Conservation (phyloP, 2,888 invertebrate genomes). For the Diplolepis rosae region DNA sequence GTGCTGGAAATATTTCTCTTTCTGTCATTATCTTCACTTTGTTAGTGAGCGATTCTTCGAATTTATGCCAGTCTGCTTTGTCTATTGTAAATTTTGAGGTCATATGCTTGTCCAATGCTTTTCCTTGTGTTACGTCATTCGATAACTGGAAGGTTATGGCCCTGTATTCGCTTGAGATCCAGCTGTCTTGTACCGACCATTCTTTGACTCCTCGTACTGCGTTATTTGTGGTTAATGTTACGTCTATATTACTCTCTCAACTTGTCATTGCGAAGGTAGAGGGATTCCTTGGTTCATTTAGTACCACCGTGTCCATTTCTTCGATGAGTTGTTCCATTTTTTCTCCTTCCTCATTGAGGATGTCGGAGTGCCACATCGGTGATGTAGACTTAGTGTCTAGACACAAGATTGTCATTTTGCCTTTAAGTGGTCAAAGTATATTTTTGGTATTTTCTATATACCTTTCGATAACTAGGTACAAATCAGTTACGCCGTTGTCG, state of each 20-base stretch:
- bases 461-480: constrained; percentile 14
- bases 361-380: not conserved
- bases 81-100: no score
- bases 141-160: not conserved
- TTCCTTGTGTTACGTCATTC: not conserved
- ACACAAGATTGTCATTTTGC: constrained; percentile 12
- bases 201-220: no score
- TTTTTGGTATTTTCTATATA: not conserved
- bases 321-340: constrained; percentile 10
- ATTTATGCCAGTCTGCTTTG: constrained; percentile 12
- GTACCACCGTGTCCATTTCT: not conserved
- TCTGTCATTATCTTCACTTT: not conserved
- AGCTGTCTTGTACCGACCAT: not conserved
- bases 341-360: constrained; percentile 5
- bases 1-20: no score
- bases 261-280: not conserved
- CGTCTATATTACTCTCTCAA: constrained; percentile 20
- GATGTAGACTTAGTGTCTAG: constrained; percentile 36
- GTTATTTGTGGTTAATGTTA: not conserved
- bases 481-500: not conserved
- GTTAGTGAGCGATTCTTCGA: not conserved
- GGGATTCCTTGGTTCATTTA: not conserved
- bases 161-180: constrained; percentile 18
- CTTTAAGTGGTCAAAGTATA: constrained; percentile 1
- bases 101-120: not conserved